These are phyloP conservation scores for Bellardia pandia DNA, from an alignment of 2,888 invertebrate species.

Conservation along the genomic window DNA sequence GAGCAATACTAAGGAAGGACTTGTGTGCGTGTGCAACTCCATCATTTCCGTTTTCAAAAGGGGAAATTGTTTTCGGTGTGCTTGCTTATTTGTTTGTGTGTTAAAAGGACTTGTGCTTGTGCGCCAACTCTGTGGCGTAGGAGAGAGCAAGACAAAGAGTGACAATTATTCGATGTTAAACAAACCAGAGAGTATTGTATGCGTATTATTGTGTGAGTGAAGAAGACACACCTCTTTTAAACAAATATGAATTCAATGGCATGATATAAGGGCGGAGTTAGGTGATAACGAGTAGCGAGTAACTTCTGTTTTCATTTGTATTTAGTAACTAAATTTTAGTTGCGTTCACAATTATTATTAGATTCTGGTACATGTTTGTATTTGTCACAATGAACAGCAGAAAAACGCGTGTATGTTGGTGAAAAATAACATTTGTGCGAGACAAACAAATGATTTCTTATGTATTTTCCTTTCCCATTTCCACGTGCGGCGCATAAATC, in stretches of 20 bases:
- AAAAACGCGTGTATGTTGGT: conserved; percentile 21
- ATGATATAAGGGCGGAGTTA: conserved; percentile 50
- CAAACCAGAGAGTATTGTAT: conserved; percentile 29
- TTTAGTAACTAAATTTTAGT: too few relatives aligned
- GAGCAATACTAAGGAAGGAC: neutral
- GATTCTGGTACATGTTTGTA: neutral
- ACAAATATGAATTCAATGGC: neutral
- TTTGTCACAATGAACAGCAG: neutral
- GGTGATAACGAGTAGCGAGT: conserved; percentile 58
- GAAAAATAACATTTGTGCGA: conserved; percentile 63
- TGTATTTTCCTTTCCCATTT: conserved; percentile 71
- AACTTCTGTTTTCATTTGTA: neutral
- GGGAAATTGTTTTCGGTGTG: neutral
- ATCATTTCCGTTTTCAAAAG: conserved; percentile 36
- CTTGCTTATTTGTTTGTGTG: neutral
- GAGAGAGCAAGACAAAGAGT: conserved; percentile 36
- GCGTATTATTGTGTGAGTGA: neutral
- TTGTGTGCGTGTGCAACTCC: neutral
- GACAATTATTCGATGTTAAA: neutral
- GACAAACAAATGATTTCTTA: conserved; percentile 56
- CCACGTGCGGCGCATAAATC: conserved; percentile 82
- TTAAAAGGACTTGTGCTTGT: conserved; percentile 34
- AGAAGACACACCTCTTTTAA: conserved; percentile 54
- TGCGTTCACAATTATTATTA: conserved; percentile 15
- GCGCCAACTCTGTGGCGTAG: conserved; percentile 8